Evolutionary conservation across 2,797 vertebrate species (phyloP), one percentile per base, ranked within the genome.

Genomic region (Echeneis naucrates): DNA sequence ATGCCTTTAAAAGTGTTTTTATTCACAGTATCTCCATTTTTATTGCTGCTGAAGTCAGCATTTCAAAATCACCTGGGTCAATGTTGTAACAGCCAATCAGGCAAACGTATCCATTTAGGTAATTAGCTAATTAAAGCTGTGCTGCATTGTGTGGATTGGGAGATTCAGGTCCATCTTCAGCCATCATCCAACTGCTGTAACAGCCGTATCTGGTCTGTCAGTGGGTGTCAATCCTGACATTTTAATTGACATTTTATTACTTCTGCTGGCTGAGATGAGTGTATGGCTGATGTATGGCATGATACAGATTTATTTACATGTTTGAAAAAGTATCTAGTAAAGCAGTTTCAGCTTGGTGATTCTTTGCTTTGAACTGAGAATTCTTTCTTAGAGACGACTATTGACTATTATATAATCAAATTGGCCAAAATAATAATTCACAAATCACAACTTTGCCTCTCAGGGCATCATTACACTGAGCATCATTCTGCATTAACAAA

Each of bases 71-170:
- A 23, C 47, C 42, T 0, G 14, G 78, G 56, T 61, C 38, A 51
- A 23, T 30, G 30, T 30, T 30, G 3, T 6, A 30, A 21, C 2
- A 14, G 35, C 50, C 62, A 75, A 60, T 86, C 70, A 44, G 60
- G 17, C 30, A 23, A 66, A 51, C n/a, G 16, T 68, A 58, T 59
- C 26, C 24, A 30, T 77, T 86, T 59, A 56, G 69, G 68, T 84
- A 82, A 81, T 89, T 85, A 80, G 81, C 83, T 88, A 81, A 89
- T 90, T 90, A 87, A 80, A 78, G 47, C 14, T 67, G 72, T 60
- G 68, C 87, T 85, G 56, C 38, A 59, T 51, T 62, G 67, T 69
- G 62, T 50, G 17, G 51, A 56, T 73, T 54, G 9, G 23, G 40
- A 71, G 61, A 76, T 65, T 54, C 65, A 61, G 44, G 54, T 75